Conservation (phyloP, 2,113 vertebrate species). For the Pleuronectes platessa region DNA sequence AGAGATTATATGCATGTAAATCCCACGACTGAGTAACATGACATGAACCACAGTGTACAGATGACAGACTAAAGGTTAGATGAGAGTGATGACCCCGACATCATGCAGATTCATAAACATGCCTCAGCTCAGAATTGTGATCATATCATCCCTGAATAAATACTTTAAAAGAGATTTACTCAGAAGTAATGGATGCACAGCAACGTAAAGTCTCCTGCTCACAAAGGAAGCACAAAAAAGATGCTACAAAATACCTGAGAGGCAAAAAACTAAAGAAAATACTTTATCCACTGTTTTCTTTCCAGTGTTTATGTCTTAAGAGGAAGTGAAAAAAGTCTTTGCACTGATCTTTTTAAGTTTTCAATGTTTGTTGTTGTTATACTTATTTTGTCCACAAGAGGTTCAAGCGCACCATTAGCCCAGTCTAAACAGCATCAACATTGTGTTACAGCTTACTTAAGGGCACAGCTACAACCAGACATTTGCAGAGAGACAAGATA, state of each 20-base stretch:
- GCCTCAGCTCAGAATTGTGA: neutral
- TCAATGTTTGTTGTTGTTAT: no score
- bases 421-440: no score
- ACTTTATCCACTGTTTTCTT: no score
- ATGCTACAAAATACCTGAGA: neutral
- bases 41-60: conserved; percentile 18
- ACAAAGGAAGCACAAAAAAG: neutral
- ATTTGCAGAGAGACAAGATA: neutral
- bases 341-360: no score
- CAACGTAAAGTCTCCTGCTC: neutral
- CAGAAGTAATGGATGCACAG: neutral
- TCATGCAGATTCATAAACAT: conserved; percentile 4
- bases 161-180: neutral
- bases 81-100: neutral
- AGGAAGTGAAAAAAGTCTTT: no score
- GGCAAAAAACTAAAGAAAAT: no score
- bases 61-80: neutral
- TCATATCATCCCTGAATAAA: neutral
- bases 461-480: no score
- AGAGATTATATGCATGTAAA: conserved; percentile 46
- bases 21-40: conserved; percentile 22
- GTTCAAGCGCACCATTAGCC: no score
- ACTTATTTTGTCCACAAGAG: no score
- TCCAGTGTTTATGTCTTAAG: no score
- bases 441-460: no score